phyloP scores from a whole-genome alignment of 2,797 vertebrate species.

The Botia kubotai region DNA sequence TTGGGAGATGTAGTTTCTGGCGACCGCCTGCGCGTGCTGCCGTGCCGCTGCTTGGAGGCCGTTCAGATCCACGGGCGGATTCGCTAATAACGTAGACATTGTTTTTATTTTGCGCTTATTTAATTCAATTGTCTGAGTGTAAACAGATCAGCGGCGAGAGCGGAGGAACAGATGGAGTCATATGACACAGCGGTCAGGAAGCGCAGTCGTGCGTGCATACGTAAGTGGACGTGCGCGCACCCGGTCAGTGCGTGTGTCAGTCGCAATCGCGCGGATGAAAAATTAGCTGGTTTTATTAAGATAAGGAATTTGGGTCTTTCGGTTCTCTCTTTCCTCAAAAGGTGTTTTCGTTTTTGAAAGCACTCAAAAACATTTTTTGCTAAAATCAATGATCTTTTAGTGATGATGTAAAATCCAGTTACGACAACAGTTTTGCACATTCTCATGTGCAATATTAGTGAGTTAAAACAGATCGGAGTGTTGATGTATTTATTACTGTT shows the following conservation, averaged over 20 bases:
- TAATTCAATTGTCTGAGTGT: neutral
- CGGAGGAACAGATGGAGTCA: conserved; percentile 59
- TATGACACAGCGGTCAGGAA: conserved; percentile 61
- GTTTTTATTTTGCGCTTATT: conserved; percentile 23
- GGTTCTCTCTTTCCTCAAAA: conserved; percentile 5
- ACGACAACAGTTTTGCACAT: too few relatives aligned
- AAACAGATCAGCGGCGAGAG: conserved; percentile 25
- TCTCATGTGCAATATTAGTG: too few relatives aligned
- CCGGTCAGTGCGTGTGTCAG: neutral
- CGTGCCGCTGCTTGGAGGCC: conserved; percentile 75
- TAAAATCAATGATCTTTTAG: neutral
- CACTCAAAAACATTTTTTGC: neutral
- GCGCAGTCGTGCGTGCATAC: conserved; percentile 19
- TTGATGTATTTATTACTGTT: conserved; percentile 28
- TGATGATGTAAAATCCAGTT: neutral
- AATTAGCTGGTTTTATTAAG: too few relatives aligned
- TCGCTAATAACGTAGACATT: conserved; percentile 79
- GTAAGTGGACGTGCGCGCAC: conserved; percentile 14
- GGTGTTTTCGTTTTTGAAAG: conserved; percentile 8
- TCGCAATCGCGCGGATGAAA: too few relatives aligned
- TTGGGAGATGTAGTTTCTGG: conserved; percentile 84
- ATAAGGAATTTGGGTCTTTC: too few relatives aligned
- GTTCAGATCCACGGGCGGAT: conserved; percentile 76
- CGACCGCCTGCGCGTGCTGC: conserved; percentile 81
- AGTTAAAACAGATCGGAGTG: neutral